Evolutionary conservation across 2,797 vertebrate genomes (phyloP).

Genomic region (Octomys mimax): DNA sequence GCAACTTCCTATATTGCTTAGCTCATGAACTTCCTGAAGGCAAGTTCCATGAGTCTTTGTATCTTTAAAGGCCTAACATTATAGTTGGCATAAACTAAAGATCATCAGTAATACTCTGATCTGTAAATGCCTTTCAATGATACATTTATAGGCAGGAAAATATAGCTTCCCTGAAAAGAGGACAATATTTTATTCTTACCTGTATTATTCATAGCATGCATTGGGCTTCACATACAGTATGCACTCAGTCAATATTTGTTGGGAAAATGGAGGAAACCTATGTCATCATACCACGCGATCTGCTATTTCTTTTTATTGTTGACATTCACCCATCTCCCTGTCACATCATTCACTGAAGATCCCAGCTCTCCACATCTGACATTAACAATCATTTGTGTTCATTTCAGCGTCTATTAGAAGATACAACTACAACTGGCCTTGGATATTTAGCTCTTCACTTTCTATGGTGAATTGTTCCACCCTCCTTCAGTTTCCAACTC

Average conservation of each 20-base stretch:
- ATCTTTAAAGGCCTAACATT: neutral
- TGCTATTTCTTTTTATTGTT: neutral
- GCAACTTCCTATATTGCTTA: neutral
- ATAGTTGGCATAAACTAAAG: neutral
- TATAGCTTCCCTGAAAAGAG: neutral
- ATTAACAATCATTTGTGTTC: neutral
- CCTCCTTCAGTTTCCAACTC: neutral
- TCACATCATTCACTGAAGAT: neutral
- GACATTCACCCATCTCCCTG: neutral
- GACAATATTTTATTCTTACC: conserved; percentile 30
- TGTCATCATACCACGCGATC: neutral
- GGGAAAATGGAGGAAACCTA: neutral
- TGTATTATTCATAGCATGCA: neutral
- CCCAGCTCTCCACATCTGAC: neutral
- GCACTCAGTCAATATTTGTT: conserved; percentile 43
- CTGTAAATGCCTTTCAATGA: conserved; percentile 28
- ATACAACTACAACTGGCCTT: neutral
- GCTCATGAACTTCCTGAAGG: conserved; percentile 9
- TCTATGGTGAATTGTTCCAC: neutral
- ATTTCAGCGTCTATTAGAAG: neutral
- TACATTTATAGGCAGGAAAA: conserved; percentile 47
- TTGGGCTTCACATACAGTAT: neutral
- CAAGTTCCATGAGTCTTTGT: neutral
- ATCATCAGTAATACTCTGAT: conserved; percentile 14
- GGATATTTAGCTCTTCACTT: neutral